Evolutionary conservation across 2,797 vertebrate genomes (phyloP).

Genomic region (Spondyliosoma cantharus): DNA sequence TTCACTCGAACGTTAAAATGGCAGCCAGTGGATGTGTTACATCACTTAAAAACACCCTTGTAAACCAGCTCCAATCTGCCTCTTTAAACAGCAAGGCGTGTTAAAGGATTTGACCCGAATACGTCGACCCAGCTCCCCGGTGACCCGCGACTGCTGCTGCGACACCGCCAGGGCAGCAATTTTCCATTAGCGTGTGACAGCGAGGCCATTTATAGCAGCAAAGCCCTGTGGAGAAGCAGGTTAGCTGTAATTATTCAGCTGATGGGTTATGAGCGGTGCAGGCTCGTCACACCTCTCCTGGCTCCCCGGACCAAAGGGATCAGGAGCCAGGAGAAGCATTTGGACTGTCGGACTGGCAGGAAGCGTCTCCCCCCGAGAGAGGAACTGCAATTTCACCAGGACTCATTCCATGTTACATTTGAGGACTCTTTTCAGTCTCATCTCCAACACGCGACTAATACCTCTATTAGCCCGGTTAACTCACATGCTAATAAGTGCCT

Average conservation of each 20-base stretch:
- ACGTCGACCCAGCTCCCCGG: constrained; percentile 34
- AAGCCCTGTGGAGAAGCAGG: constrained; percentile 57
- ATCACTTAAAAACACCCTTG: not conserved
- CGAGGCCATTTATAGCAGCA: constrained; percentile 51
- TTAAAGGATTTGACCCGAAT: constrained; percentile 57
- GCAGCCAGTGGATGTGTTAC: not conserved
- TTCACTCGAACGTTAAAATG: not conserved
- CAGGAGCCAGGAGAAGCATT: constrained; percentile 12
- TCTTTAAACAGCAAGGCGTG: not conserved
- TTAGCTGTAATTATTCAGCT: constrained; percentile 74
- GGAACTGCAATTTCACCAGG: constrained; percentile 7
- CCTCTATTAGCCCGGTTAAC: constrained; percentile 27
- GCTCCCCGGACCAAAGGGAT: constrained; percentile 20
- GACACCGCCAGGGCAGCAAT: constrained; percentile 15
- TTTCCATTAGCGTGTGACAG: constrained; percentile 67
- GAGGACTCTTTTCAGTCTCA: constrained; percentile 11
- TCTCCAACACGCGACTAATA: constrained; percentile 6
- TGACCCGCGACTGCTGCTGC: constrained; percentile 25
- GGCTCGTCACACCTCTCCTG: constrained; percentile 46
- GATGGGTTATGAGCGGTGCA: constrained; percentile 48
- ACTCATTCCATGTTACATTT: constrained; percentile 10
- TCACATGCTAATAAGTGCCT: constrained; percentile 5
- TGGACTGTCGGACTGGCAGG: constrained; percentile 39
- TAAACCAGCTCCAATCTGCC: constrained; percentile 6
- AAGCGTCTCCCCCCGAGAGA: constrained; percentile 2